Evolutionary conservation across 2,113 vertebrate species (phyloP), one percentile per base, ranked within the genome.

Genomic region (Leuciscus idus): DNA sequence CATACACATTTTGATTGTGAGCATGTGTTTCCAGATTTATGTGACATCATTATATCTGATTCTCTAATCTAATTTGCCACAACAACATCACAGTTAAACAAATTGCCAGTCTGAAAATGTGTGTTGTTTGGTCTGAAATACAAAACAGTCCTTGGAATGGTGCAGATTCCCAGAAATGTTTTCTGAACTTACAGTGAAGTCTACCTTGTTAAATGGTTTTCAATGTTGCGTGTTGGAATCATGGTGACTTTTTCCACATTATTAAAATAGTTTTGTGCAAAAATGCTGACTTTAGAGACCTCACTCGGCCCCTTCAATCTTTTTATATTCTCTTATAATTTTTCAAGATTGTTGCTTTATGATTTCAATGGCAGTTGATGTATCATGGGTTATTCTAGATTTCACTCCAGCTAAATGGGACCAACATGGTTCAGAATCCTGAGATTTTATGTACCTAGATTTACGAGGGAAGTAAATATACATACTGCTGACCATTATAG

Each of bases 191-290:
- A 88, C 70, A 89, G 85, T 62, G 85, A 84, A 80, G 85, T 70
- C 81, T 57, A 84, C 81, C 83, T 92, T 89, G 91, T 88, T 88
- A 90, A 91, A 90, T 72, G 57, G 52, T 68, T 83, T 62, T 50
- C 88, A 87, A 84, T 48, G 4, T 73, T 83, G 84, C 74, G 73
- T 91, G 83, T 81, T 48, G 83, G 33, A 86, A 81, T 84, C 87
- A 89, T 85, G 1, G 81, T 85, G 43, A 74, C n/a, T 74, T 78
- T 85, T 89, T 74, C 66, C 52, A 83, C 81, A 85, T 52, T 33
- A 75, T 52, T 19, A 84, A 66, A 79, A 55, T 33, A 26, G 30
- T 33, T 84, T 28, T 61, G 39, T 57, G 1, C 33, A 61, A 52
- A 75, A 28, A 77, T 30, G 9, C 19, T 59, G 61, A 83, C 43